Evolutionary conservation across 2,113 vertebrate genomes (phyloP).

Genomic region (Cynopterus brachyotis): DNA sequence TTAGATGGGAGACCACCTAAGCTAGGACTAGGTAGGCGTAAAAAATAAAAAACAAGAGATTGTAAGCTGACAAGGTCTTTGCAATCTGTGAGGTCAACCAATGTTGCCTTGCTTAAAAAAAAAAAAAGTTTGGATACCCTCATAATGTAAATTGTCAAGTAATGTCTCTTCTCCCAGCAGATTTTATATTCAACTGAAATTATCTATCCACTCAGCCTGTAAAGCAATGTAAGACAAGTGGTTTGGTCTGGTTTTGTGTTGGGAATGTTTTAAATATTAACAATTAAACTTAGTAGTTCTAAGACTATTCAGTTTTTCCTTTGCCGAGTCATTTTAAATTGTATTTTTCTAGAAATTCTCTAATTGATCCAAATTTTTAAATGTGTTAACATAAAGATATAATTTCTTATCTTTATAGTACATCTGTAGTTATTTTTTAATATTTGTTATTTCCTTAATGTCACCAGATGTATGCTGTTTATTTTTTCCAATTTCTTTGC

Average conservation of each 20-base stretch:
- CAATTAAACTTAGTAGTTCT: background rate
- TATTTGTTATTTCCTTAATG: background rate
- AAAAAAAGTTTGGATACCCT: background rate
- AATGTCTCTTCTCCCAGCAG: background rate
- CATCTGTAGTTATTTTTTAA: background rate
- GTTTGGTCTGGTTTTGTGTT: background rate
- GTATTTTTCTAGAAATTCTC: background rate
- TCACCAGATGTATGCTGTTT: background rate
- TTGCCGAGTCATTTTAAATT: background rate
- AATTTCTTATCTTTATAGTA: background rate
- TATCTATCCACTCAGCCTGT: background rate
- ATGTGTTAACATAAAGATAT: background rate
- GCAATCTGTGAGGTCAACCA: no score
- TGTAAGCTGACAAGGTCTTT: no score
- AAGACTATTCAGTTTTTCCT: background rate
- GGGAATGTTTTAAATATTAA: background rate
- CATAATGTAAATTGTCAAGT: background rate
- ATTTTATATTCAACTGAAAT: background rate
- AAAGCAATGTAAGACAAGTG: background rate
- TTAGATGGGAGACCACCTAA: no score
- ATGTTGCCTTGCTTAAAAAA: no score
- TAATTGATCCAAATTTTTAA: background rate
- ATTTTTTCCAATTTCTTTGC: background rate
- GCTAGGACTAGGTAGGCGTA: no score
- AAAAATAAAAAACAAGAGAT: no score